Evolutionary conservation across 2,113 vertebrate genomes (phyloP).

Genomic region (Phyllostomus discolor): DNA sequence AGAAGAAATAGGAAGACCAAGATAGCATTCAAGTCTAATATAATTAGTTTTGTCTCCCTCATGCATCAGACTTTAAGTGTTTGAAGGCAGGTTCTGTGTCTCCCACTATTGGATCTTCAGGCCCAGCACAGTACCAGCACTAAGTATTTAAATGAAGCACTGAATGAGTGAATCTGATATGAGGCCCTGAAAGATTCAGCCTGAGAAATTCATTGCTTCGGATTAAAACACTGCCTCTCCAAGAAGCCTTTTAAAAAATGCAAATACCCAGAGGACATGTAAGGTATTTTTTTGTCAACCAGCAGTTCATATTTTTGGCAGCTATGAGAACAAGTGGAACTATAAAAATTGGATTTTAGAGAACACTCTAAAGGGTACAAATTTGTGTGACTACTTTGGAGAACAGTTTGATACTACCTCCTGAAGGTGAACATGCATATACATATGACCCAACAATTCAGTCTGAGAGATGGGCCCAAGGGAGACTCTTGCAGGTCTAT

Average conservation of each 20-base stretch:
- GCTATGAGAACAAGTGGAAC: not conserved
- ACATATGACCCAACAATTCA: not conserved
- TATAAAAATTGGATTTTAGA: slow-evolving; percentile 26
- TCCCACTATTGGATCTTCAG: not conserved
- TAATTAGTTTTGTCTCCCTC: not conserved
- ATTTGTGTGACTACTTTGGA: slow-evolving; percentile 37
- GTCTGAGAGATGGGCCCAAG: not conserved
- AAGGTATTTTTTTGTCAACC: not conserved
- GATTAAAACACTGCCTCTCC: not conserved
- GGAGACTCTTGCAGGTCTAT: not conserved
- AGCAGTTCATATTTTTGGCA: slow-evolving; percentile 15
- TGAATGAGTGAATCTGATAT: not conserved
- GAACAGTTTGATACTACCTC: not conserved
- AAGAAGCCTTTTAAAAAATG: slow-evolving; percentile 32
- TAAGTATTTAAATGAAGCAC: not conserved
- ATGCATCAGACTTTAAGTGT: not conserved
- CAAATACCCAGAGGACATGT: not conserved
- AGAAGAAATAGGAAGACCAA: not conserved
- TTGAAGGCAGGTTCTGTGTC: not conserved
- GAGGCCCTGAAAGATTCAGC: not conserved
- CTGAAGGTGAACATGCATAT: not conserved
- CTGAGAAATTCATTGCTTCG: slow-evolving; percentile 12
- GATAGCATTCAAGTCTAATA: not conserved
- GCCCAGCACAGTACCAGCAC: not conserved
- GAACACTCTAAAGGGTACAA: not conserved